phyloP scores from a whole-genome alignment of 2,888 invertebrate genomes.

The Iphiclides podalirius region DNA sequence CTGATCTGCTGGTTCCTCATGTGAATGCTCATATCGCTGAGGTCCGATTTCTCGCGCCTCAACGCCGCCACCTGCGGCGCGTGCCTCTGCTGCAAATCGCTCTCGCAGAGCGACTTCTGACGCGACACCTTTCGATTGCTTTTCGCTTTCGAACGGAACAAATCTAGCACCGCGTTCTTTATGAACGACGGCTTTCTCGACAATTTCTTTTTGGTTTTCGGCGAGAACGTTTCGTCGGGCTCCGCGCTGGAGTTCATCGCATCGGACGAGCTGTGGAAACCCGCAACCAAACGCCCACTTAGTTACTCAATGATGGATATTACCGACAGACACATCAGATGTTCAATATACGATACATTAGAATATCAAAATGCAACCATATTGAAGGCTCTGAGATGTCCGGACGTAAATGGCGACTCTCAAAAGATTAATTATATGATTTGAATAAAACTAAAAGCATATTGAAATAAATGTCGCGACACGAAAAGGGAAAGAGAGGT shows the following conservation, averaged over 20 bases:
- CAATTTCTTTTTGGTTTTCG: slow-evolving; percentile 80
- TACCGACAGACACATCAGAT: slow-evolving; percentile 51
- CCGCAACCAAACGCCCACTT: slow-evolving; percentile 77
- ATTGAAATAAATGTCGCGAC: slow-evolving; percentile 64
- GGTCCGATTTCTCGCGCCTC: slow-evolving; percentile 72
- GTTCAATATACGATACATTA: slow-evolving; percentile 37
- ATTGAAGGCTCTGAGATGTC: slow-evolving; percentile 60
- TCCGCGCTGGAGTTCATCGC: slow-evolving; percentile 75
- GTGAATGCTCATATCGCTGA: slow-evolving; percentile 64
- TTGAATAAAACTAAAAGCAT: slow-evolving; percentile 58
- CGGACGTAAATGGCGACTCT: slow-evolving; percentile 52
- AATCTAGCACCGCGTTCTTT: slow-evolving; percentile 75
- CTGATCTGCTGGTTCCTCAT: slow-evolving; percentile 68
- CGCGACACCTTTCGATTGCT: slow-evolving; percentile 71
- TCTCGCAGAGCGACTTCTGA: slow-evolving; percentile 74
- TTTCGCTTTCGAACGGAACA: slow-evolving; percentile 78
- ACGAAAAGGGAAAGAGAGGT: slow-evolving; percentile 21
- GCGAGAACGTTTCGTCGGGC: slow-evolving; percentile 74
- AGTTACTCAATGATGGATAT: slow-evolving; percentile 68
- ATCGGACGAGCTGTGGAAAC: slow-evolving; percentile 77
- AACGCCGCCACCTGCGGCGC: slow-evolving; percentile 56
- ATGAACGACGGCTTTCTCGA: slow-evolving; percentile 79
- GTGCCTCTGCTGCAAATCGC: slow-evolving; percentile 68
- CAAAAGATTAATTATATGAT: slow-evolving; percentile 62
- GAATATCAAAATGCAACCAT: slow-evolving; percentile 24